These are phyloP conservation scores for Cephalopachus bancanus DNA, from an alignment of 2,797 vertebrate genomes.

Conservation along the genomic window DNA sequence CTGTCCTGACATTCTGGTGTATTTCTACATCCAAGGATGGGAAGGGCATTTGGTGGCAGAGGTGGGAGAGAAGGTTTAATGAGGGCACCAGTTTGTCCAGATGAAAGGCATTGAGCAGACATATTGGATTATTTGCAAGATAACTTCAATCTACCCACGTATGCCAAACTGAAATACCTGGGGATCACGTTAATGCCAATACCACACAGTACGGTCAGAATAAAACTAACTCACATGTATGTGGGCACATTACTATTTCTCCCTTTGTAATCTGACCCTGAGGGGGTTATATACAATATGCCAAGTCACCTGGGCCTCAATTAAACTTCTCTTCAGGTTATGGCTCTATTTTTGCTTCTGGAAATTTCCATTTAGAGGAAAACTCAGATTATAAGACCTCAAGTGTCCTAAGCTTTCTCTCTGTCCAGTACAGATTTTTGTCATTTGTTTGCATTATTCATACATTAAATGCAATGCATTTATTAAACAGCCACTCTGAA, in stretches of 20 bases:
- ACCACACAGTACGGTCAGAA: neutral
- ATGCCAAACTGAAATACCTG: neutral
- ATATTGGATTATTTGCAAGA: neutral
- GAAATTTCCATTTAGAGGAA: constrained; percentile 12
- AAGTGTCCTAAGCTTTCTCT: neutral
- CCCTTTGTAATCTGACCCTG: neutral
- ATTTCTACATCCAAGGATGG: neutral
- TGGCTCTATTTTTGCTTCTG: neutral
- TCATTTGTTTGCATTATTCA: neutral
- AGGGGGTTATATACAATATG: neutral
- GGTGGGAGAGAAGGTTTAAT: neutral
- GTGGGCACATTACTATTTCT: neutral
- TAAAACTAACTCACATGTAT: neutral
- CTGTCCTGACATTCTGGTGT: constrained; percentile 45
- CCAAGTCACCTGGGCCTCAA: neutral
- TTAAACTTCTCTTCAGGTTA: neutral
- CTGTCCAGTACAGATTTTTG: neutral
- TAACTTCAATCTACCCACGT: neutral
- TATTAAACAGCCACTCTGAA: neutral
- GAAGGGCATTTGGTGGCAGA: neutral
- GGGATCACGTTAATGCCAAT: neutral
- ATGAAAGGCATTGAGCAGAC: neutral
- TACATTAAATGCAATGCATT: neutral
- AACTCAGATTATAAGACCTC: neutral
- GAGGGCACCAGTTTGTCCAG: neutral